phyloP scores from a whole-genome alignment of 2,797 vertebrate genomes.

The Liasis olivaceus region DNA sequence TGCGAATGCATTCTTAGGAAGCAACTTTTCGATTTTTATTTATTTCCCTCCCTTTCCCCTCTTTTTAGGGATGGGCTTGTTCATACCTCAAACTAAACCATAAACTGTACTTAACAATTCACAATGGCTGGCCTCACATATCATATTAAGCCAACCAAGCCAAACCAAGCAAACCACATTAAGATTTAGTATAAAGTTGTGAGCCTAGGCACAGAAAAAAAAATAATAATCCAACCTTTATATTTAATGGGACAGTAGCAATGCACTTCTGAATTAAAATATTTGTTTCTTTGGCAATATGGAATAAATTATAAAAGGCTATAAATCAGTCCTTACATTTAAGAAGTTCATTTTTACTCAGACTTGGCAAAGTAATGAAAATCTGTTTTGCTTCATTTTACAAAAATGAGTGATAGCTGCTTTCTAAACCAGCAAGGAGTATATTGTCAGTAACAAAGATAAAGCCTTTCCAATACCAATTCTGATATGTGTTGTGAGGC shows the following conservation, averaged over 20 bases:
- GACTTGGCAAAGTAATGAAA: background rate
- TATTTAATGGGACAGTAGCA: background rate
- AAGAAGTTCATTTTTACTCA: background rate
- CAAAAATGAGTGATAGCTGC: background rate
- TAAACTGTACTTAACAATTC: background rate
- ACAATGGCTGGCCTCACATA: background rate
- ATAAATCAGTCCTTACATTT: background rate
- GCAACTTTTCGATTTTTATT: background rate
- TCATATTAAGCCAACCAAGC: background rate
- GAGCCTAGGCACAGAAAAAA: background rate
- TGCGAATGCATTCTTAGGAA: background rate
- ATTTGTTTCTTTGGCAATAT: background rate
- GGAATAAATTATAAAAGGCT: conserved; percentile 2
- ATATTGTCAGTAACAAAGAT: background rate
- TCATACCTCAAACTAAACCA: background rate
- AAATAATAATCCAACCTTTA: background rate
- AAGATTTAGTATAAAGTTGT: background rate
- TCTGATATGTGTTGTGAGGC: background rate
- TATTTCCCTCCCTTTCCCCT: background rate
- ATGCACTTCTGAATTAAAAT: background rate
- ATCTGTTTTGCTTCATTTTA: background rate
- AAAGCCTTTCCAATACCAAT: background rate
- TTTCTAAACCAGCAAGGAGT: background rate
- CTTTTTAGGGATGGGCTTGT: background rate
- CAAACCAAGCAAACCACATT: background rate